These are phyloP conservation scores for Cabera pusaria DNA, from an alignment of 2,888 invertebrate species.

Conservation along the genomic window DNA sequence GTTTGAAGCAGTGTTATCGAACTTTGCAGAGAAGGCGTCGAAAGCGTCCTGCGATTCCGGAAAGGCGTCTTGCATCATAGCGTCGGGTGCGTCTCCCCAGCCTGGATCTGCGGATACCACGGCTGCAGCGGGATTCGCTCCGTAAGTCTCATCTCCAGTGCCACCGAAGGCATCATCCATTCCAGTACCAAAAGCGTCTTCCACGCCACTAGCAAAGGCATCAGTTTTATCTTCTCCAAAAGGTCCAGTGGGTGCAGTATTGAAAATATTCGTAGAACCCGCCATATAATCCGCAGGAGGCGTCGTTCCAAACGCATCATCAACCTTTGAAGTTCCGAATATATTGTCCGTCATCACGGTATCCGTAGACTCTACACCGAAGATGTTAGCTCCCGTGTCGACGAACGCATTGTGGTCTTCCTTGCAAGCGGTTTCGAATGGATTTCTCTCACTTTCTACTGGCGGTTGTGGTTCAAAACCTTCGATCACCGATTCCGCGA, in stretches of 20 bases:
- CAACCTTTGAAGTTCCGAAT: constrained; percentile 33
- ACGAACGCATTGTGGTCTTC: constrained; percentile 33
- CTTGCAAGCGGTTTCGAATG: constrained; percentile 53
- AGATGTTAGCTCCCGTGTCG: constrained; percentile 42
- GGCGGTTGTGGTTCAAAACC: constrained; percentile 34
- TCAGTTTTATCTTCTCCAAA: constrained; percentile 32
- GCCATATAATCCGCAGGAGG: constrained; percentile 15
- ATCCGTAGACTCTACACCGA: constrained; percentile 46
- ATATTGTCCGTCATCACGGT: constrained; percentile 34
- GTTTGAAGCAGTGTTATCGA: constrained; percentile 86
- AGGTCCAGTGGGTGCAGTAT: constrained; percentile 27
- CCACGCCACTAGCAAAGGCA: constrained; percentile 23
- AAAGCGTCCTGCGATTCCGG: constrained; percentile 82
- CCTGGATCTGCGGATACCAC: constrained; percentile 44
- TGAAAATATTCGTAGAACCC: constrained; percentile 41
- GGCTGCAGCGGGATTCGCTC: constrained; percentile 26
- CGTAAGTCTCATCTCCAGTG: constrained; percentile 30
- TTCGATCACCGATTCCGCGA: constrained; percentile 47
- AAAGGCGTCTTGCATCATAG: constrained; percentile 57
- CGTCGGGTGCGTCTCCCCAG: constrained; percentile 51
- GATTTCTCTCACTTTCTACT: constrained; percentile 57
- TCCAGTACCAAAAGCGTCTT: constrained; percentile 20
- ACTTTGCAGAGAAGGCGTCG: constrained; percentile 95
- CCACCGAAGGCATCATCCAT: constrained; percentile 12
- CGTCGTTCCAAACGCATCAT: constrained; percentile 31